Evolutionary conservation across 2,113 vertebrate genomes (phyloP), one percentile per base, ranked within the genome.

Genomic region (Erythrocercus mccallii): DNA sequence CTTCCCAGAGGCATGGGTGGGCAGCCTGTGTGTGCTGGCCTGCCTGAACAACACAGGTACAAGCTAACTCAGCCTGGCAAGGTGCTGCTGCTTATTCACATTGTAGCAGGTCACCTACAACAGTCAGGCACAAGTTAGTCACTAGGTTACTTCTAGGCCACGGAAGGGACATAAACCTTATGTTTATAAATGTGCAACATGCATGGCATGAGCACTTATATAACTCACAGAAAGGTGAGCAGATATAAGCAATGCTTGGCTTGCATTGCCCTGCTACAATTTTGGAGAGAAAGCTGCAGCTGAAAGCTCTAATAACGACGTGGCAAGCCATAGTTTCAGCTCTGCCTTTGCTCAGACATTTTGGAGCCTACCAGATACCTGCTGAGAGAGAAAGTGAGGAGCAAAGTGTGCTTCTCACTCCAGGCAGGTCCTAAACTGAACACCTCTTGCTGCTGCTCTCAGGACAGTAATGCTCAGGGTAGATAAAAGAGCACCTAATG

Each of bases 91-190:
- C 35, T 62, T 50, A 10, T 8, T 38, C 60, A 31, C 30, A 1
- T 2, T 27, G 58, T 0, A 45, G 48, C 54, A 37, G 28, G 44
- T 38, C 33, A 40, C 25, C 60, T 40, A 21, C 65, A 54, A 15
- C 38, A 72, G 23, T 25, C 37, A 37, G 64, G 44, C 62, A 68
- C 11, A 2, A 48, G 50, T 30, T 38, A 60, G 45, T n/a, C 57
- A 58, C 51, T 2, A 25, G 15, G 48, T 33, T 62, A 38, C 53
- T 66, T 61, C 42, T 48, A 57, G 21, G 48, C 8, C 42, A 64
- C 0, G 0, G 53, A 58, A 33, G 28, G 38, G 15, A 58, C 38
- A 33, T 27, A 37, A 80, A 15, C 22, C 17, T 27, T 7, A 0
- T 22, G 13, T 22, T 81, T 62, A 40, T 10, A 19, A 47, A n/a